These are phyloP conservation scores for Xestia rhomboidea DNA, from an alignment of 2,888 invertebrate species.

Conservation along the genomic window DNA sequence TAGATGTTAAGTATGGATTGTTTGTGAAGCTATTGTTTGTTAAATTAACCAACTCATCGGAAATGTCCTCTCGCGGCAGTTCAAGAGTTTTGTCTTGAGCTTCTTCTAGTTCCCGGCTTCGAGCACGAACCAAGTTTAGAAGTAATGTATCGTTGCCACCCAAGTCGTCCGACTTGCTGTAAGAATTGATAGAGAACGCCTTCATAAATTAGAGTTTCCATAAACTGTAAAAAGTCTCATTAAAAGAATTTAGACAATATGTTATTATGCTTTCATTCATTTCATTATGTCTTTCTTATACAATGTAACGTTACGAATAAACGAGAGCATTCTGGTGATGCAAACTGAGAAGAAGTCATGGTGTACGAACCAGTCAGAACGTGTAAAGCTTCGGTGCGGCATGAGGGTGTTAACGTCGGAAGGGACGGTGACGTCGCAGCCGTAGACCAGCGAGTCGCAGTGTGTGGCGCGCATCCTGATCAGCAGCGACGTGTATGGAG, in stretches of 20 bases:
- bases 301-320: background rate
- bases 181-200: background rate
- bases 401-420: constrained; percentile 61
- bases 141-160: constrained; percentile 80
- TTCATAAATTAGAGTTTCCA: background rate
- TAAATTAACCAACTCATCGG: constrained; percentile 76
- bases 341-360: background rate
- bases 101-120: constrained; percentile 77
- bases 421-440: constrained; percentile 33
- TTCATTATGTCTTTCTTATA: background rate
- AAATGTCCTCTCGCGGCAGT: constrained; percentile 74
- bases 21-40: constrained; percentile 7
- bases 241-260: background rate
- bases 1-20: background rate
- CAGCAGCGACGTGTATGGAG: constrained; percentile 75
- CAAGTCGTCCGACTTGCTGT: constrained; percentile 67
- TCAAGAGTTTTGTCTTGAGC: constrained; percentile 76
- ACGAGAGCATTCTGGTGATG: background rate
- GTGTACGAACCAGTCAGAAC: constrained; percentile 66
- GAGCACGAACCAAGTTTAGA: constrained; percentile 84
- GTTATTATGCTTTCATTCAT: background rate
- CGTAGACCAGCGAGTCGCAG: constrained; percentile 60
- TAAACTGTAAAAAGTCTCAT: background rate
- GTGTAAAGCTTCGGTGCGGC: constrained; percentile 70
- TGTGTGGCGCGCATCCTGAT: constrained; percentile 70